These are phyloP conservation scores for Tetragnatha montana DNA, from an alignment of 2,888 invertebrate genomes.

Conservation along the genomic window DNA sequence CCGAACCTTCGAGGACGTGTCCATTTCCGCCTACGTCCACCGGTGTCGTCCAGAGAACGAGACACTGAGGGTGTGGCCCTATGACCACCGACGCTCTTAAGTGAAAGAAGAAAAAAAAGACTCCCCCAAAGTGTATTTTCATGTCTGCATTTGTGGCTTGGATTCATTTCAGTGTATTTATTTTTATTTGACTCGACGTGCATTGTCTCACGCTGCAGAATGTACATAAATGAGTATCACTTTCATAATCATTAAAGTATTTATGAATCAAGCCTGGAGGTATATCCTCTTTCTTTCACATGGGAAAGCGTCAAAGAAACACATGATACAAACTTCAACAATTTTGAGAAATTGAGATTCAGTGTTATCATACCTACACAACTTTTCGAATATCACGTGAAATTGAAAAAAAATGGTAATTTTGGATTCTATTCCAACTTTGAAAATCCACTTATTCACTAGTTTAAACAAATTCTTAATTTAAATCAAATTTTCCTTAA, in stretches of 20 bases:
- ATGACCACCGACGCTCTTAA: constrained; percentile 47
- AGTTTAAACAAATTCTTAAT: too few relatives aligned
- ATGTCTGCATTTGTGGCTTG: constrained; percentile 49
- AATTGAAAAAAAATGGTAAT: too few relatives aligned
- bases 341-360: neutral
- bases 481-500: too few relatives aligned
- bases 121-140: constrained; percentile 54
- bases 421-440: too few relatives aligned
- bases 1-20: constrained; percentile 58
- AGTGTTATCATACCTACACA: neutral
- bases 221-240: constrained; percentile 61
- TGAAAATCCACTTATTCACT: too few relatives aligned
- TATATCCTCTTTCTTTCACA: neutral
- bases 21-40: constrained; percentile 67
- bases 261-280: constrained; percentile 17
- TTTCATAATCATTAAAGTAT: constrained; percentile 69
- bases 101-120: neutral
- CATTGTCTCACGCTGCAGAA: constrained; percentile 47
- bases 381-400: too few relatives aligned
- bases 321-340: neutral
- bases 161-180: constrained; percentile 60
- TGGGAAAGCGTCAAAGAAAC: neutral
- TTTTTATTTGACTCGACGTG: constrained; percentile 62
- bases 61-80: constrained; percentile 51
- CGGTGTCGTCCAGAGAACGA: constrained; percentile 51